phyloP scores from a whole-genome alignment of 2,888 invertebrate species.

The Pristionchus japonicus region DNA sequence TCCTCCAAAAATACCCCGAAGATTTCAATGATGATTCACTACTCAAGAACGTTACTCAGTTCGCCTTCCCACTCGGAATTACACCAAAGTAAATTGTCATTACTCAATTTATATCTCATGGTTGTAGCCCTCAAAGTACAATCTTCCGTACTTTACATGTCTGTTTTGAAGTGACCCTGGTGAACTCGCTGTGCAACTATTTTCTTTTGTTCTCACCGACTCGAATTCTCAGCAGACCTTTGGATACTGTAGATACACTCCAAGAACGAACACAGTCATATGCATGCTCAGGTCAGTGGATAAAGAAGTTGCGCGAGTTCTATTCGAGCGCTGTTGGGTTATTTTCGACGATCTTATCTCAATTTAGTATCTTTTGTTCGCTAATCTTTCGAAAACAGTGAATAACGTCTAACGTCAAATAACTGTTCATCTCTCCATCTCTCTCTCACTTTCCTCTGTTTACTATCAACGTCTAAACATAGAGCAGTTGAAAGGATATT shows the following conservation, averaged over 20 bases:
- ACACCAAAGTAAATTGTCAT: slow-evolving; percentile 3
- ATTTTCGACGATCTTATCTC: no score
- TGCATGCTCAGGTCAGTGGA: slow-evolving; percentile 78
- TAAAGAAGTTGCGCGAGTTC: no score
- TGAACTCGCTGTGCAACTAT: slow-evolving; percentile 88
- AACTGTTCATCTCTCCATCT: no score
- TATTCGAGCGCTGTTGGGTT: no score
- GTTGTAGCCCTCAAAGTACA: no score
- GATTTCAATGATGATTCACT: slow-evolving; percentile 70
- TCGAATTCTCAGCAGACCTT: slow-evolving; percentile 95
- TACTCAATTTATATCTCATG: no score
- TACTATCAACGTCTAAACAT: neutral
- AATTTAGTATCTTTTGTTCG: no score
- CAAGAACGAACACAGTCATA: slow-evolving; percentile 86
- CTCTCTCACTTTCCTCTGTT: neutral
- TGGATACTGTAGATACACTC: slow-evolving; percentile 96
- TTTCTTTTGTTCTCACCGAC: slow-evolving; percentile 95
- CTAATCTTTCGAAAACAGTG: neutral
- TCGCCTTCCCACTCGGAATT: slow-evolving; percentile 72
- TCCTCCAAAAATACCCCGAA: slow-evolving; percentile 73
- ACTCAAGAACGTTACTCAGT: slow-evolving; percentile 71
- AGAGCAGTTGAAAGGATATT: neutral
- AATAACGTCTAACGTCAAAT: neutral
- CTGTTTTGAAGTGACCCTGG: slow-evolving; percentile 55
- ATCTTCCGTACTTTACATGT: no score